Base-by-base conservation (phyloP, 2,888 invertebrate genomes). In the Scaptodrosophila latifasciaeformis region DNA sequence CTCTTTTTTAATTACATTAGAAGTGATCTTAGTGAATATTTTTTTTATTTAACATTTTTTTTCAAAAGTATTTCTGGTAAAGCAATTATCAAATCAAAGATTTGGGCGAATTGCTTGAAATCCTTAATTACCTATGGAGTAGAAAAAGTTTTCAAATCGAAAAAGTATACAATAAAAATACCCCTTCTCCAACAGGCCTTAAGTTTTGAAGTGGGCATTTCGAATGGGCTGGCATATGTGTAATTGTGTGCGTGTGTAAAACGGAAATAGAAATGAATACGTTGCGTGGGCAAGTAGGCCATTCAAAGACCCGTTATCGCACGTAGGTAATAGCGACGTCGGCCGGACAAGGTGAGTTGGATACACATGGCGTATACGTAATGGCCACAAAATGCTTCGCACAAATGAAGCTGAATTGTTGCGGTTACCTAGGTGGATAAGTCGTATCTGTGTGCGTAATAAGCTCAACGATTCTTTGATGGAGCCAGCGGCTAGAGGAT, bases 351-450 rank as follows among this genome's bases (percentile, higher is more conserved):
- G 52, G 40, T 35, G 30, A 35, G 29, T n/a, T 34, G 30, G 13
- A 48, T 34, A 46, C 63, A 39, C 13, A 19, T 29, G 65, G 60
- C 66, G 66, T 66, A 64, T 67, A 66, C 66, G 64, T 55, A 61
- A 54, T 65, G 49, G 44, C 67, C 69, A 66, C 71, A 75, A 60
- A 66, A 62, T 66, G 65, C 59, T 67, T 62, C 43, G 29, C 46
- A 56, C 78, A 78, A 70, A 70, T 70, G 76, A 68, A 69, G 63
- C 72, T 67, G 78, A 80, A 80, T 82, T 75, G 70, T 65, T 67
- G 75, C 50, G 67, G 71, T 64, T 65, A 51, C 51, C 50, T 51
- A 54, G 60, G 51, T 53, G 43, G 7, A 7, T 7, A 5, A 7
- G 24, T 7, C 24, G 24, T 39, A 19, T 19, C 31, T 48, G 52